Evolutionary conservation across 2,113 vertebrate genomes (phyloP).

Genomic region (Laticauda colubrina): DNA sequence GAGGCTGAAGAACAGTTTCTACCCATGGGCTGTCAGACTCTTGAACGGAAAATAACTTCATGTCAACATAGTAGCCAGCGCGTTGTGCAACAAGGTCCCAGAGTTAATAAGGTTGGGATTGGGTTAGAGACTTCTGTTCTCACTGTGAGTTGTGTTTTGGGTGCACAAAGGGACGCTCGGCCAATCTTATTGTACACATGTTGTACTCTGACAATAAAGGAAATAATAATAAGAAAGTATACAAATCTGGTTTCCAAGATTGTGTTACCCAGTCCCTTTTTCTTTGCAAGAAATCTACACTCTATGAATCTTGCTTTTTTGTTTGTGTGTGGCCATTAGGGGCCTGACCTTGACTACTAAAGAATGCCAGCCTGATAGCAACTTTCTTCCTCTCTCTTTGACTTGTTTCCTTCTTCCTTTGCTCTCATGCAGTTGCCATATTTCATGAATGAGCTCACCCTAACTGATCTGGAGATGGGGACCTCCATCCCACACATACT

Average conservation of each 20-base stretch:
- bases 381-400: accelerated
- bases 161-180: too few relatives aligned
- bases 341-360: background rate
- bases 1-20: too few relatives aligned
- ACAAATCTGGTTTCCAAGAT: background rate
- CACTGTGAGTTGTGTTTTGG: too few relatives aligned
- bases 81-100: too few relatives aligned
- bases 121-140: too few relatives aligned
- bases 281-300: background rate
- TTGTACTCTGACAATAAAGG: too few relatives aligned
- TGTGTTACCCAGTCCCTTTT: background rate
- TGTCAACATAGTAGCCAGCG: too few relatives aligned
- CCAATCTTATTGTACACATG: too few relatives aligned
- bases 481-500: slow-evolving; percentile 77
- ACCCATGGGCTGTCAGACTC: too few relatives aligned
- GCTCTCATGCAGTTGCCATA: slow-evolving; percentile 78
- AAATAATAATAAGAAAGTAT: background rate
- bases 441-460: slow-evolving; percentile 85
- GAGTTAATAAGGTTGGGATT: too few relatives aligned
- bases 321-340: background rate
- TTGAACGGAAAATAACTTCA: too few relatives aligned
- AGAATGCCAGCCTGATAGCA: background rate
- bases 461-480: slow-evolving; percentile 88
- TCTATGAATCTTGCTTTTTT: background rate
- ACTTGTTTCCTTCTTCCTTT: background rate